Percentiles rank a stretch among this genome's conserved stretches.
phyloP scores from a whole-genome alignment of 2,797 vertebrate species.

The Dicrostonyx torquatus region DNA sequence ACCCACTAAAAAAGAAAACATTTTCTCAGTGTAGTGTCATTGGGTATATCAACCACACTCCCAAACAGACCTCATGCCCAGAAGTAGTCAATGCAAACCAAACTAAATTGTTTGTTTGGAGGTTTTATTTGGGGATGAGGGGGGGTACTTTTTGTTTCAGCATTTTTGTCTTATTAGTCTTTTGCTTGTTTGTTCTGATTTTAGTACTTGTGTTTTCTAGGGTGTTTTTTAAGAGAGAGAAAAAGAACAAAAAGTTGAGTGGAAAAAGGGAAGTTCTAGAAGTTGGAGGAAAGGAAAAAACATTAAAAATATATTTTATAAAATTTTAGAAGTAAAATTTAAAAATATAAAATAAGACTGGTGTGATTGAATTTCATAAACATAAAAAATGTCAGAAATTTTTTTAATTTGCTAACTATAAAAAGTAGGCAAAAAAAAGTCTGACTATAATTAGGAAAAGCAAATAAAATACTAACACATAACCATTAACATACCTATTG shows the following conservation, averaged over 20 bases:
- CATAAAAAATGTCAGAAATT: neutral
- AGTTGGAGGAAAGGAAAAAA: neutral
- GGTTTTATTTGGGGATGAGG: neutral
- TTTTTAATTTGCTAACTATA: neutral
- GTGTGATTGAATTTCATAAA: neutral
- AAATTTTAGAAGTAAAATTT: neutral
- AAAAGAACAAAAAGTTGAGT: neutral
- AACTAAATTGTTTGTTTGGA: neutral
- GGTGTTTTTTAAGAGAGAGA: neutral
- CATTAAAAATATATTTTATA: neutral
- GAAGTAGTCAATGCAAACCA: neutral
- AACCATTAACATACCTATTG: neutral
- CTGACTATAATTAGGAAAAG: neutral
- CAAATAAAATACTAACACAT: slow-evolving; percentile 38
- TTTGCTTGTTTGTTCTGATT: neutral
- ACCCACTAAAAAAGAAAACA: neutral
- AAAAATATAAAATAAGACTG: neutral
- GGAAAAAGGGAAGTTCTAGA: neutral
- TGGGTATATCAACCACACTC: neutral
- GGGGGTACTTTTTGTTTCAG: neutral
- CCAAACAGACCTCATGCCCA: neutral
- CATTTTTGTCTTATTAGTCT: neutral
- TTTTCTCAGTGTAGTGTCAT: neutral
- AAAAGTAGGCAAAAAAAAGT: slow-evolving; percentile 16
- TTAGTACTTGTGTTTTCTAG: neutral